A percentile compares a stretch with the other conserved stretches of the same genome.
Evolutionary conservation across 2,113 vertebrate species (phyloP).

Genomic region (Catagonus wagneri): DNA sequence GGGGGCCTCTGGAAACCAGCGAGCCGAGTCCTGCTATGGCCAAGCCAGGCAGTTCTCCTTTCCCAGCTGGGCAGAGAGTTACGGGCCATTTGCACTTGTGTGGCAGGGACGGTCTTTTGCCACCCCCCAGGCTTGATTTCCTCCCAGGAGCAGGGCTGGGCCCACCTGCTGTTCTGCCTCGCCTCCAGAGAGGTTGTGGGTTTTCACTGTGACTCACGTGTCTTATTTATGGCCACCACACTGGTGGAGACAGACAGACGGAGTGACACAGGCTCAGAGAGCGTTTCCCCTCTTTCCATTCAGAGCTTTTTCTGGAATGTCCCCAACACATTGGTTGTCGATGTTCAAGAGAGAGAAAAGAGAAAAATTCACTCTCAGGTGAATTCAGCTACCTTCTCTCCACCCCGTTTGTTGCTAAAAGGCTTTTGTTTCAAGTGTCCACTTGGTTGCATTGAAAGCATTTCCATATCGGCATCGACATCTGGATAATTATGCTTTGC

Average conservation of each 20-base stretch:
- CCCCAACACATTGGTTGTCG: conserved; percentile 34
- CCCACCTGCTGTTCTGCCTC: conserved; percentile 14
- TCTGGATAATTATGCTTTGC: not conserved
- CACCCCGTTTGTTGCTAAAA: not conserved
- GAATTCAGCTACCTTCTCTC: not conserved
- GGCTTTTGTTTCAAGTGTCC: not conserved
- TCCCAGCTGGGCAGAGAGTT: not conserved
- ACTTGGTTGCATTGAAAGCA: not conserved
- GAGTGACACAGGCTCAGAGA: not conserved
- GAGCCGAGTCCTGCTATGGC: fast-evolving
- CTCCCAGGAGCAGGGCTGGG: not conserved
- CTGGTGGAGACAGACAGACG: conserved; percentile 26
- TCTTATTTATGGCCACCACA: conserved; percentile 53
- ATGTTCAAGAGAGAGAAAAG: conserved; percentile 12
- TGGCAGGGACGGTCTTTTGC: not conserved
- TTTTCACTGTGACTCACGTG: conserved; percentile 64
- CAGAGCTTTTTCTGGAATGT: conserved; percentile 59
- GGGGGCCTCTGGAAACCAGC: not conserved
- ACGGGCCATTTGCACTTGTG: not conserved
- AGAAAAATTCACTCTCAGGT: not conserved
- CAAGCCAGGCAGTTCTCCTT: not conserved
- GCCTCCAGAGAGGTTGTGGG: conserved; percentile 27
- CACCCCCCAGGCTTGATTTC: not conserved
- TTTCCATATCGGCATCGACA: not conserved
- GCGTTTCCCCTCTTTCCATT: conserved; percentile 37